Evolutionary conservation across 2,888 invertebrate species (phyloP).

Genomic region (Trimorus sp.): DNA sequence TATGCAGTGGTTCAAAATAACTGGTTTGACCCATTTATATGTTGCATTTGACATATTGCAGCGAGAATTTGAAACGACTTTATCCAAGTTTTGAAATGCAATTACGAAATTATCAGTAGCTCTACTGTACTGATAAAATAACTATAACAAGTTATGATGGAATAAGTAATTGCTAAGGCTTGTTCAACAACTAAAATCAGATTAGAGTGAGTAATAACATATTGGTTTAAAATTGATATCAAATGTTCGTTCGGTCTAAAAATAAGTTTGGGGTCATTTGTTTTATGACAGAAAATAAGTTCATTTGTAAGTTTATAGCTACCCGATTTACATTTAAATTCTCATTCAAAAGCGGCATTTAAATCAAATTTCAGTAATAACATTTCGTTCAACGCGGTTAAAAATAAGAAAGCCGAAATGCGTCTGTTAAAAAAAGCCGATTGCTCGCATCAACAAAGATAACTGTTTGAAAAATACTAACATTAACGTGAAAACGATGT

Average conservation of each 20-base stretch:
- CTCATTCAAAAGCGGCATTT: too few species aligned
- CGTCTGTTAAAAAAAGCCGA: not conserved
- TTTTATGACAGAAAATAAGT: not conserved
- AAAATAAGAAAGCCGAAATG: not conserved
- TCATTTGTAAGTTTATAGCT: not conserved
- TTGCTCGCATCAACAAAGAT: not conserved
- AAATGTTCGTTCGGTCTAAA: not conserved
- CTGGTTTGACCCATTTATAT: not conserved
- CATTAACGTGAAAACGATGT: not conserved
- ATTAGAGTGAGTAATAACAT: too few species aligned
- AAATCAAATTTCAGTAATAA: not conserved
- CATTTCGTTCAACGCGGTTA: not conserved
- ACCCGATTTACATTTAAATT: not conserved
- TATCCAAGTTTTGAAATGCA: too few species aligned
- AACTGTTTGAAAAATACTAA: too few species aligned
- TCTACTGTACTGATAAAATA: too few species aligned
- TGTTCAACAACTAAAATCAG: too few species aligned
- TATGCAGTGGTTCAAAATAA: not conserved
- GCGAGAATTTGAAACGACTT: not conserved
- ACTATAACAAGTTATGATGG: too few species aligned
- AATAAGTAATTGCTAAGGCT: too few species aligned
- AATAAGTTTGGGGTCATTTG: not conserved
- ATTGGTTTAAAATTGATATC: too few species aligned
- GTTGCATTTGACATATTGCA: not conserved
- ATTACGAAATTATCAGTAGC: not conserved